These are phyloP conservation scores for Thalassaphorura encarpata DNA, from an alignment of 1,140 invertebrate genomes.

Conservation along the genomic window DNA sequence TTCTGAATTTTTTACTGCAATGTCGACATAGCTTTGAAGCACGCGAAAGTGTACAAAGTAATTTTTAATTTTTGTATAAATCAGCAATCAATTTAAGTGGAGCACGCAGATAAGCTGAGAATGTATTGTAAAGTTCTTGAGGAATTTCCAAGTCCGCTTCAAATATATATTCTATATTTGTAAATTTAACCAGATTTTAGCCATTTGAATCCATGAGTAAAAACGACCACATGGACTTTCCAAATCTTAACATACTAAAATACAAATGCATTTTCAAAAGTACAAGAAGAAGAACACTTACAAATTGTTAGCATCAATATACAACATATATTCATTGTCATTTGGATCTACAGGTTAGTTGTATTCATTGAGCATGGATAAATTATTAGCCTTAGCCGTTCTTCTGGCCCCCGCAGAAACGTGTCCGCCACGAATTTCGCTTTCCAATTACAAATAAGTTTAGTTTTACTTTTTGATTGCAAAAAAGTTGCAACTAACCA, in stretches of 20 bases:
- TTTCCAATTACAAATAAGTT: no score
- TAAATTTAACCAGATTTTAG: slow-evolving; percentile 35
- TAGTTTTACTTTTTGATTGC: no score
- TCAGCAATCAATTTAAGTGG: slow-evolving; percentile 33
- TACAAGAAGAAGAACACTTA: not conserved
- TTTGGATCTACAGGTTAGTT: slow-evolving; percentile 36
- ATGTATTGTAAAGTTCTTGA: slow-evolving; percentile 41
- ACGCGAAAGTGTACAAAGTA: slow-evolving; percentile 14
- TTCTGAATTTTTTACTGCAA: slow-evolving; percentile 8
- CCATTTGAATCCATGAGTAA: slow-evolving; percentile 33
- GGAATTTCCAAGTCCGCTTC: slow-evolving; percentile 39
- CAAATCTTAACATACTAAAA: no score
- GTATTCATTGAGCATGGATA: slow-evolving; percentile 38
- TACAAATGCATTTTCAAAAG: no score
- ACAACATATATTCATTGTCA: slow-evolving; percentile 38
- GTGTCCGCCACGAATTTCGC: slow-evolving; percentile 32
- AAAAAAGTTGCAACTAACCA: no score
- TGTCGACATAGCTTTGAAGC: slow-evolving; percentile 6
- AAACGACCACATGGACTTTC: not conserved
- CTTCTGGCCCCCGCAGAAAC: slow-evolving; percentile 35
- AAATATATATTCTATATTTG: slow-evolving; percentile 43
- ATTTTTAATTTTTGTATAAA: slow-evolving; percentile 6
- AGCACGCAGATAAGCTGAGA: slow-evolving; percentile 44
- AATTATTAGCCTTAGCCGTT: slow-evolving; percentile 42
- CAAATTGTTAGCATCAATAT: slow-evolving; percentile 46